A percentile compares a stretch with the other conserved stretches of the same genome.
Conservation (phyloP, 2,888 invertebrate genomes). For the Habrosyne pyritoides region DNA sequence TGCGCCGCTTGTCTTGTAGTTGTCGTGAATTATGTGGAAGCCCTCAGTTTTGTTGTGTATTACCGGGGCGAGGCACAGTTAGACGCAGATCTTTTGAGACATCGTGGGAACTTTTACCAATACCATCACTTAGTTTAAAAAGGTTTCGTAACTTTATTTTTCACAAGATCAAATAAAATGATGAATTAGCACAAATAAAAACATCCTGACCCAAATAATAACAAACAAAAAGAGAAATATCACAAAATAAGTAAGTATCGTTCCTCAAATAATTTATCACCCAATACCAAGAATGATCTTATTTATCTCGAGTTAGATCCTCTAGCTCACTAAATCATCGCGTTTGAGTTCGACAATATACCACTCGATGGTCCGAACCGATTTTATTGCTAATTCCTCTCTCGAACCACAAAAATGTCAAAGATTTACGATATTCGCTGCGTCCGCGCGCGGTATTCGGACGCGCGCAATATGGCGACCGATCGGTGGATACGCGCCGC, state of each 20-base stretch:
- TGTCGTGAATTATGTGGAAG: not conserved
- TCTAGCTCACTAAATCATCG: conserved; percentile 21
- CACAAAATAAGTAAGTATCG: not conserved
- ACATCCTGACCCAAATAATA: not conserved
- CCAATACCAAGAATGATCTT: conserved; percentile 30
- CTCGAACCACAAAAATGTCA: conserved; percentile 58
- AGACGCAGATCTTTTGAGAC: conserved; percentile 21
- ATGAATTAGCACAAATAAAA: not conserved
- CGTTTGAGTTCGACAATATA: not conserved
- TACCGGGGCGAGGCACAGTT: conserved; percentile 5
- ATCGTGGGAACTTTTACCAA: conserved; percentile 6
- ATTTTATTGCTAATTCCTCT: conserved; percentile 50
- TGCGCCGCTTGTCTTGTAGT: conserved; percentile 9
- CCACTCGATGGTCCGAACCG: conserved; percentile 1
- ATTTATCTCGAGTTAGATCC: conserved; percentile 32
- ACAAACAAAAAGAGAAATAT: not conserved
- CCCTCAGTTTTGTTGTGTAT: not conserved
- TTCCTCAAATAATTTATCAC: conserved; percentile 19
- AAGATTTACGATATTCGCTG: conserved; percentile 58
- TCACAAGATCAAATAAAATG: too few relatives aligned
- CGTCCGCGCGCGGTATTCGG: conserved; percentile 32
- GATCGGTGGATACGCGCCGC: conserved; percentile 39
- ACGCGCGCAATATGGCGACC: conserved; percentile 41
- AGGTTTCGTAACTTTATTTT: too few relatives aligned
- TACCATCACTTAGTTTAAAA: too few relatives aligned